Evolutionary conservation across 2,113 vertebrate species (phyloP).

Genomic region (Rhizomys pruinosus): DNA sequence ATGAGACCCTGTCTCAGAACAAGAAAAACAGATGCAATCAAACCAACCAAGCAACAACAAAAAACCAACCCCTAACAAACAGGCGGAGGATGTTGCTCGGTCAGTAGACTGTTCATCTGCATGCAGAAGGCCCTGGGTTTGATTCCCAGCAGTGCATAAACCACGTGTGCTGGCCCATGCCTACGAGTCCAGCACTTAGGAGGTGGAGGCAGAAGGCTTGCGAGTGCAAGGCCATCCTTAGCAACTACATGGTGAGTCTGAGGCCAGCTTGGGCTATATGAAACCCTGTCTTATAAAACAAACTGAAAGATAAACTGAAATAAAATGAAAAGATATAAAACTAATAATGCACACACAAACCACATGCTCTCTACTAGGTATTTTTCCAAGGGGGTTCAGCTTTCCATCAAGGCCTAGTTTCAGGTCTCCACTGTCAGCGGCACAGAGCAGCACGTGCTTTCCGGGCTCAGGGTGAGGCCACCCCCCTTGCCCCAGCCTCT

Average conservation of each 20-base stretch:
- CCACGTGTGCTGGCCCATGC: no score
- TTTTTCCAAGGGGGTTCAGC: background rate
- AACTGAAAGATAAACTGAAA: no score
- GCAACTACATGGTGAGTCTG: background rate
- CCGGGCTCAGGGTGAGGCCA: accelerated
- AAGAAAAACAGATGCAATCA: background rate
- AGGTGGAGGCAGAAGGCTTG: background rate
- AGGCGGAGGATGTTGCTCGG: no score
- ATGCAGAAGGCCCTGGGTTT: background rate
- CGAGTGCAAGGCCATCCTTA: background rate
- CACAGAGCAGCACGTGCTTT: accelerated
- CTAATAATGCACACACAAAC: background rate
- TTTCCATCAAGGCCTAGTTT: no score
- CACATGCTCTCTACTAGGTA: background rate
- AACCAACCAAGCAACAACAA: background rate
- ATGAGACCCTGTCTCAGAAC: background rate
- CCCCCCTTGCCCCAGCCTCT: background rate
- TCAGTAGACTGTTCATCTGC: background rate
- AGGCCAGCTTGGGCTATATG: background rate
- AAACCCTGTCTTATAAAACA: background rate
- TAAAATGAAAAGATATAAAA: background rate
- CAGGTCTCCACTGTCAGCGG: no score
- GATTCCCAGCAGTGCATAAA: background rate
- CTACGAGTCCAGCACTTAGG: background rate
- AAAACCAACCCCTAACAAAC: background rate